phyloP scores from a whole-genome alignment of 2,888 invertebrate species.

The Emmelina monodactyla region DNA sequence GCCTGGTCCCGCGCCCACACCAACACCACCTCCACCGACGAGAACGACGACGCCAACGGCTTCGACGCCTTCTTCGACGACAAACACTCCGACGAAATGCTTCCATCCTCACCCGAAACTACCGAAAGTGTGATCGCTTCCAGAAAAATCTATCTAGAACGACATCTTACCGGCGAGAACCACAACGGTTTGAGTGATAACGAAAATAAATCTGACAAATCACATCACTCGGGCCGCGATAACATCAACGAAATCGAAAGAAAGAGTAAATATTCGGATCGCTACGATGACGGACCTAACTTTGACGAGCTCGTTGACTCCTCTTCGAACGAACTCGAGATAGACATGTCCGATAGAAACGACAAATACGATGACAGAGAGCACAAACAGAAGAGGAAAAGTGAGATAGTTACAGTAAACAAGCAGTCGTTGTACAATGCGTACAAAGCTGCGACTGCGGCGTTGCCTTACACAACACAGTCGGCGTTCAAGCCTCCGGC shows the following conservation, averaged over 20 bases:
- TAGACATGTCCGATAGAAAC: conserved; percentile 79
- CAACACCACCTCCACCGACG: conserved; percentile 69
- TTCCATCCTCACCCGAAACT: conserved; percentile 72
- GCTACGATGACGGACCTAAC: conserved; percentile 73
- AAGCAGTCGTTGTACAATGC: conserved; percentile 64
- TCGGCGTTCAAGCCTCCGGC: conserved; percentile 83
- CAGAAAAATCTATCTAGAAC: conserved; percentile 70
- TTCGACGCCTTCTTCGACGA: conserved; percentile 88
- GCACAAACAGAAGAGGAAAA: conserved; percentile 51
- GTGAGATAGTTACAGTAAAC: conserved; percentile 54
- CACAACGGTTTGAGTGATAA: conserved; percentile 29
- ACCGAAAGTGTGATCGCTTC: conserved; percentile 69
- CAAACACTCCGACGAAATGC: conserved; percentile 73
- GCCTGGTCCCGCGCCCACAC: conserved; percentile 82
- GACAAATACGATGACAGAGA: conserved; percentile 69
- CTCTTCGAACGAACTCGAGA: conserved; percentile 80
- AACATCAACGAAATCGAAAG: conserved; percentile 44
- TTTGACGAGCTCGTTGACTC: conserved; percentile 81
- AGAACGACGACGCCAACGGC: conserved; percentile 79
- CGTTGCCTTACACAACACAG: conserved; percentile 74
- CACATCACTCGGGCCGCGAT: conserved; percentile 33
- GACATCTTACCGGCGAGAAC: conserved; percentile 28
- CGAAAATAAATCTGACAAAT: conserved; percentile 26
- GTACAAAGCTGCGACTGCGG: conserved; percentile 61
- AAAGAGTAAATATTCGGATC: conserved; percentile 59